Evolutionary conservation across 1,140 invertebrate species (phyloP), one percentile per base, ranked within the genome.

Genomic region (Trachymyrmex cornetzi): DNA sequence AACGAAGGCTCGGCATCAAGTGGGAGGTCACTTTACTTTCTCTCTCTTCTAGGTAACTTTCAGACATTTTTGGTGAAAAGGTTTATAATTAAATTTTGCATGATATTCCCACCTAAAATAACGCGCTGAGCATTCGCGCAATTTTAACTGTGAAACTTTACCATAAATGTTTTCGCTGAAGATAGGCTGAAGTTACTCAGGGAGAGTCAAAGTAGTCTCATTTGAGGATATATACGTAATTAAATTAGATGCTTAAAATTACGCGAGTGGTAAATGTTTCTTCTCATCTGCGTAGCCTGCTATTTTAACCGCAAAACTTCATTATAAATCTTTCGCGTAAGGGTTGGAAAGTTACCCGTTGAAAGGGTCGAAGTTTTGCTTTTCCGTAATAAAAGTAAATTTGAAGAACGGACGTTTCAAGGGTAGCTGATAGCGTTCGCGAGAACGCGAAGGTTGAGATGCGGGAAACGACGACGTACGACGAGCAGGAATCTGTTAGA

Each of bases 401-500:
- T 71, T 88, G 34, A 55, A 50, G 30, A 84, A 27, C 24, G 38
- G 19, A 64, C 85, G 50, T 72, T 71, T 48, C 19, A 7, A 16
- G 34, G 24, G 30, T 59, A 38, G 55, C 55, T 24, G 57, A 75
- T 64, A 77, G 24, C n/a, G 9, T 11, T 12, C 9, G 38, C 7
- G 9, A 44, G 71, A 63, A 14, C 19, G 1, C 14, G 4, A 12
- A 53, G 2, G 30, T 77, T 19, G 55, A 63, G 22, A 63, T 38
- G 27, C 53, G 55, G 22, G 67, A 66, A 74, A 66, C 22, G 34
- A n/a, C 50, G 53, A 30, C 53, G 72, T 59, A 12, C 57, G 80
- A 16, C n/a, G 38, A 50, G 30, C 19, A 44, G 14, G 88, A 50
- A 89, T 84, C 77, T 61, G 89, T 84, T 80, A 69, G 75, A 85